Evolutionary conservation across 2,113 vertebrate species (phyloP).

Genomic region (Seriola dumerili): DNA sequence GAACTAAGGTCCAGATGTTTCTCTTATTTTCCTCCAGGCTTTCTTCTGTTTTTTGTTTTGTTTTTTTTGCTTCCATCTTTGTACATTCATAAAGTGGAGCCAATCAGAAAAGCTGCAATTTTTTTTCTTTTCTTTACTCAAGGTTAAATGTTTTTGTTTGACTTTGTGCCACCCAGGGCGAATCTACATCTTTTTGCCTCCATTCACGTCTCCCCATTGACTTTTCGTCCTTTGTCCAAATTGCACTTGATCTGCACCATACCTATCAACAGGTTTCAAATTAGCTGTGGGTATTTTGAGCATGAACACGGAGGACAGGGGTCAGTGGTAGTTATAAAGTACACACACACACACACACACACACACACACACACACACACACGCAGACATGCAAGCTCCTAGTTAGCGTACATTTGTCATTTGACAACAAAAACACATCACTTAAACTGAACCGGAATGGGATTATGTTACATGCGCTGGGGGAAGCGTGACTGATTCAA

Average conservation of each 20-base stretch:
- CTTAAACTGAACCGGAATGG: slow-evolving; percentile 65
- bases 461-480: slow-evolving; percentile 68
- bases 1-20: neutral
- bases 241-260: slow-evolving; percentile 62
- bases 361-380: slow-evolving; percentile 21
- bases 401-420: slow-evolving; percentile 77
- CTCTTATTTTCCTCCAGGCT: neutral
- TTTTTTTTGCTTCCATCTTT: neutral
- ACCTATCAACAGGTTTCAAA: slow-evolving; percentile 70
- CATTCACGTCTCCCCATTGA: slow-evolving; percentile 4
- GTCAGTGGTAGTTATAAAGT: slow-evolving; percentile 52
- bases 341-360: slow-evolving; percentile 18
- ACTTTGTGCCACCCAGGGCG: slow-evolving; percentile 13
- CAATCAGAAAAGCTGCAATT: neutral
- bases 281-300: slow-evolving; percentile 51
- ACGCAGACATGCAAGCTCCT: slow-evolving; percentile 30
- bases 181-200: neutral
- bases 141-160: neutral
- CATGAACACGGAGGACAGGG: slow-evolving; percentile 54
- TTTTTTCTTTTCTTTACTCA: neutral
- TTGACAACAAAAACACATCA: slow-evolving; percentile 81
- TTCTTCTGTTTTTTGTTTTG: too few species aligned
- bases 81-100: neutral
- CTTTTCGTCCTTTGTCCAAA: slow-evolving; percentile 35
- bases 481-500: slow-evolving; percentile 74